These are phyloP conservation scores for Denticeps clupeoides DNA, from an alignment of 2,797 vertebrate species.

Conservation along the genomic window DNA sequence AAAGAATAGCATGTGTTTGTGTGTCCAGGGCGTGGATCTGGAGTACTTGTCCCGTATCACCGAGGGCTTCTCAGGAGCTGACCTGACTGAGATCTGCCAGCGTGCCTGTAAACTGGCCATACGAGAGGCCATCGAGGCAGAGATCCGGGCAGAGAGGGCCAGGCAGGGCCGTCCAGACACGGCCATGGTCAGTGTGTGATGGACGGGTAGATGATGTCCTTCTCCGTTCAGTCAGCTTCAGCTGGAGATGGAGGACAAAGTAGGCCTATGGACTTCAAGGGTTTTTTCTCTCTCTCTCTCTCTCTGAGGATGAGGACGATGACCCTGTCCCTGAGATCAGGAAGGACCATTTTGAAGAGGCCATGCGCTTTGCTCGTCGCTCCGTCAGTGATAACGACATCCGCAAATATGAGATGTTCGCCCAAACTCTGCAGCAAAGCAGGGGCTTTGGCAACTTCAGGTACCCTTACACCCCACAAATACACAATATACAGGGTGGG, in stretches of 20 bases:
- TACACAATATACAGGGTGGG: no score
- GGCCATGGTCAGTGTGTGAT: constrained; percentile 50
- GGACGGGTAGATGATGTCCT: constrained; percentile 1
- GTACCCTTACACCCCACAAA: no score
- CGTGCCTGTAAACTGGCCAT: constrained; percentile 65
- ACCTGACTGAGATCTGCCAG: constrained; percentile 68
- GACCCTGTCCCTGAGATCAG: constrained; percentile 75
- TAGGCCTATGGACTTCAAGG: no score
- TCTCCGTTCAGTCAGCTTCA: no score
- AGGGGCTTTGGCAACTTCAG: constrained; percentile 98
- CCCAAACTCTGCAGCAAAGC: constrained; percentile 97
- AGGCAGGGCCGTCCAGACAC: constrained; percentile 43
- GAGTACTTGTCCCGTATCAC: constrained; percentile 57
- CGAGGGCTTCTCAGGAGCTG: constrained; percentile 63
- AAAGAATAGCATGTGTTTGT: not conserved
- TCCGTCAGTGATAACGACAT: constrained; percentile 98
- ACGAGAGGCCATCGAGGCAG: constrained; percentile 62
- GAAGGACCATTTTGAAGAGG: constrained; percentile 95
- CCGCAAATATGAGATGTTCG: constrained; percentile 98
- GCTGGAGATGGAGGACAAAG: not conserved
- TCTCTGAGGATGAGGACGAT: constrained; percentile 87
- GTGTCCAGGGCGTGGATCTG: constrained; percentile 54
- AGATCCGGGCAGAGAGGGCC: constrained; percentile 56
- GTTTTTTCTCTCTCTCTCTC: not conserved
- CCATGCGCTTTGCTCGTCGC: constrained; percentile 95